Evolutionary conservation across 2,113 vertebrate species (phyloP), one percentile per base, ranked within the genome.

Genomic region (Rhinoderma darwinii): DNA sequence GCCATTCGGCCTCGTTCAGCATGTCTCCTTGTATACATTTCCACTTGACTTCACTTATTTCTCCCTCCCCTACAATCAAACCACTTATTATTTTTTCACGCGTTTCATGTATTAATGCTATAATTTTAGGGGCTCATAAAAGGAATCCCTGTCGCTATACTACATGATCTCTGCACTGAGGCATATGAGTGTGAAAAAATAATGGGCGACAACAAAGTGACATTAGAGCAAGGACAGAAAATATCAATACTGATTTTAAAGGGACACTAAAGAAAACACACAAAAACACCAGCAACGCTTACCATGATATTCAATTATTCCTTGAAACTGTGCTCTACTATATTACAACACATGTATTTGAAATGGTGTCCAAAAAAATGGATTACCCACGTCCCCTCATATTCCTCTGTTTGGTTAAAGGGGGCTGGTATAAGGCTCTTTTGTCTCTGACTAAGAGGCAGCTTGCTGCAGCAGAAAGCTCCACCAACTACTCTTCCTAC

Each of bases 21-120:
- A 70, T 68, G 75, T 79, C 84, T 86, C 44, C 37, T 22, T 70
- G 32, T 70, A 72, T 79, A 68, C 37, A 35, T 79, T 86, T 86
- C 84, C 59, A 51, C 75, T 79, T 68, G 44, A 79, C 74, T 86
- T 80, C 59, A 68, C 63, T 39, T 79, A 25, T 47, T 39, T n/a
- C 43, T 59, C 44, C 51, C 43, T 61, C 59, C 41, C 41, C 56
- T 35, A 54, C 47, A 73, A 39, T 54, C 82, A 70, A 41, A 17
- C n/a, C 51, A 51, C 43, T 44, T 32, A 27, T 41, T 70, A 39
- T 68, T 74, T 83, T 73, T 84, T 84, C 18, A 70, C 32, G 50
- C 22, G n/a, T n/a, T n/a, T n/a, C 74, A 27, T 74, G 44, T 18
- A 39, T 68, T 51, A 70, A 47, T 72, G 44, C 82, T 81, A 54